Evolutionary conservation across 2,113 vertebrate genomes (phyloP).

Genomic region (Carlito syrichta): DNA sequence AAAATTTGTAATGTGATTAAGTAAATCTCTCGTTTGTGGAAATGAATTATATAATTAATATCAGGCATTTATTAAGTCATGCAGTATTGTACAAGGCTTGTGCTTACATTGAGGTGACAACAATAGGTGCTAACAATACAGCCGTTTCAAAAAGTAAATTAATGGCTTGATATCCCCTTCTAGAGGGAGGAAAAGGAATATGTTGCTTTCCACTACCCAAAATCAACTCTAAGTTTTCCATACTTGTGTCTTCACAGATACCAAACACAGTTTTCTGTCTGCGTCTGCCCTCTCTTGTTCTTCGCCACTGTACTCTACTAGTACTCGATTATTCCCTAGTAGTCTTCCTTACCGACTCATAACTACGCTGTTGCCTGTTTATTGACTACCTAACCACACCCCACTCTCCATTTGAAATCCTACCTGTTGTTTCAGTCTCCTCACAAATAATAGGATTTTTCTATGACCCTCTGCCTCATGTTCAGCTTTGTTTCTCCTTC

Average conservation of each 20-base stretch:
- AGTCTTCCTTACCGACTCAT: not conserved
- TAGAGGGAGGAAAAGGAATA: not conserved
- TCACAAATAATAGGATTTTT: slow-evolving; percentile 3
- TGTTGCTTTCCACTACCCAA: not conserved
- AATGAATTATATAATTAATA: not conserved
- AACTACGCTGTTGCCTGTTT: not conserved
- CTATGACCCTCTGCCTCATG: not conserved
- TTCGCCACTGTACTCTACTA: not conserved
- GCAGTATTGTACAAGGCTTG: not conserved
- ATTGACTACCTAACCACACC: not conserved
- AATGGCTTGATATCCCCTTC: not conserved
- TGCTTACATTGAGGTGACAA: not conserved
- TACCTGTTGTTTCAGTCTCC: not conserved
- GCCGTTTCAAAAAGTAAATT: not conserved
- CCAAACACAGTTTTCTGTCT: not conserved
- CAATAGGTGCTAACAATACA: not conserved
- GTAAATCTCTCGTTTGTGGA: not conserved
- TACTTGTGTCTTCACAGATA: not conserved
- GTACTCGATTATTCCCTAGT: not conserved
- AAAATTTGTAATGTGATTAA: not conserved
- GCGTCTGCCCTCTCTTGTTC: not conserved
- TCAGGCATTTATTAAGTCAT: not conserved
- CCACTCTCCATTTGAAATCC: not conserved
- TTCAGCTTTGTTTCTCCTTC: not conserved
- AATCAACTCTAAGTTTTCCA: not conserved